Evolutionary conservation across 2,888 invertebrate species (phyloP), one percentile per base, ranked within the genome.

Genomic region (Drosophila anomelani): DNA sequence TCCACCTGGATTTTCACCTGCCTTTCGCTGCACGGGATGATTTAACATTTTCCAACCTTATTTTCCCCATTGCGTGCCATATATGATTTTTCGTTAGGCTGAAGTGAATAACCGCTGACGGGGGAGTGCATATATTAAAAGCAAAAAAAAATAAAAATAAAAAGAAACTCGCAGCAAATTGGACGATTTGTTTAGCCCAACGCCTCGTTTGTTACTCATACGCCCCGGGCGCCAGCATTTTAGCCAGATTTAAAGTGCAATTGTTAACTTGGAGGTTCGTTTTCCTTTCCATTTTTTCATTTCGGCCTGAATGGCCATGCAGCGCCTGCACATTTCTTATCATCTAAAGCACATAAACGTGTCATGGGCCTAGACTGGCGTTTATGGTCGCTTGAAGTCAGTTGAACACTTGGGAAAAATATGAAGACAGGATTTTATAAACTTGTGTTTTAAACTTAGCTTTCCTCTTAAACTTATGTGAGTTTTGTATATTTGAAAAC

Each of bases 271-370:
- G 34, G 38, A 15, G 20, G 53, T 59, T 32, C 47, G 47, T 43
- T 15, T n/a, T 34, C 26, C 26, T n/a, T 58, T 34, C 34, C 20
- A 8, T 29, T 54, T 49, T 41, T 62, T 17, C n/a, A 32, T 41
- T 44, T 17, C 41, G 62, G 55, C 32, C 44, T 58, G 63, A 71
- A 76, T 78, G 70, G 75, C 44, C 78, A 61, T 60, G 62, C 63
- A 62, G 77, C 12, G 54, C 43, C 49, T 62, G 56, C 44, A 68
- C 74, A 84, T 89, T 79, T 87, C 82, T 84, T 87, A 89, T 85
- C 89, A 84, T 84, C 81, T 84, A 84, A 84, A 81, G 85, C 44
- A 69, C 84, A 89, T 89, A 84, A 80, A 72, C 68, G 81, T 57
- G 68, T 64, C 70, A 64, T 71, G 75, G 71, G 85, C 66, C 81